A percentile compares a stretch with the other conserved stretches of the same genome.
Evolutionary conservation across 2,888 invertebrate species (phyloP).

Genomic region (Athalia circularis): DNA sequence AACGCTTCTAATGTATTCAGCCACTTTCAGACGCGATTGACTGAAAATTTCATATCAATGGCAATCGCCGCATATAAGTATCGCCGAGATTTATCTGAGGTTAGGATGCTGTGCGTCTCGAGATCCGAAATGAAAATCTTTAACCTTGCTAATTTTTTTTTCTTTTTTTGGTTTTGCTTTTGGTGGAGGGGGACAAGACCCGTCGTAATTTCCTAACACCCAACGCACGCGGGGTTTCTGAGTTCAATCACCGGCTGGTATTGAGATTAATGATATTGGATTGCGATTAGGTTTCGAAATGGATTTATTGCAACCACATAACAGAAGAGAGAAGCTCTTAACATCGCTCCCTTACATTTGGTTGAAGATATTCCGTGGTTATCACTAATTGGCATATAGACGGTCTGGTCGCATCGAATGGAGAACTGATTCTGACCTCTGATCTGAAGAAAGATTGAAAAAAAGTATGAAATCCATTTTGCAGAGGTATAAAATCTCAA

Average conservation of each 20-base stretch:
- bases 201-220: background rate
- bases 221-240: background rate
- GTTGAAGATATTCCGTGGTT: background rate
- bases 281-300: slow-evolving; percentile 51
- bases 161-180: too few species aligned
- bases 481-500: slow-evolving; percentile 1
- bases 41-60: too few species aligned
- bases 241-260: slow-evolving; percentile 15
- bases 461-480: background rate
- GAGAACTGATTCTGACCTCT: slow-evolving; percentile 13
- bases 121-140: too few species aligned
- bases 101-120: too few species aligned
- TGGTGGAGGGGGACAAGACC: background rate
- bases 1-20: too few species aligned
- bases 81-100: too few species aligned
- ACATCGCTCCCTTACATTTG: too few species aligned
- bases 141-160: too few species aligned
- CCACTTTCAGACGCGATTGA: too few species aligned
- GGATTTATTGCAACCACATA: slow-evolving; percentile 56
- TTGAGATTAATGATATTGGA: slow-evolving; percentile 41
- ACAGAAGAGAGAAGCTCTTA: too few species aligned
- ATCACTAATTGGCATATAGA: slow-evolving; percentile 47
- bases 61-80: too few species aligned
- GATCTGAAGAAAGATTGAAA: background rate
- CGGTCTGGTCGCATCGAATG: slow-evolving; percentile 36